phyloP scores from a whole-genome alignment of 2,888 invertebrate species.

The Ischnura elegans region DNA sequence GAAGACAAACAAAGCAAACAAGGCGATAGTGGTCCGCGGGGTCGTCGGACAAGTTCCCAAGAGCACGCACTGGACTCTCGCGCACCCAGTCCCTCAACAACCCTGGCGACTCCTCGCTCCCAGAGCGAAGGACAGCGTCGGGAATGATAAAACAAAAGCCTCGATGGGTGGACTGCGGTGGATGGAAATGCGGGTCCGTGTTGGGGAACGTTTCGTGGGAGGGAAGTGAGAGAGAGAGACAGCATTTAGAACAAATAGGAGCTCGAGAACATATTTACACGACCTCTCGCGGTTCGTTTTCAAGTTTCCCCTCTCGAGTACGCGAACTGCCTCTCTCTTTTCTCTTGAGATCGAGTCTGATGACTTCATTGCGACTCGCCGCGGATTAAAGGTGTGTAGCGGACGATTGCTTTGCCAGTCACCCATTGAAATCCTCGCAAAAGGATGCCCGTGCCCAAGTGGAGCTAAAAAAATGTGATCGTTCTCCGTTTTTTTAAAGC shows the following conservation, averaged over 20 bases:
- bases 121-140: neutral
- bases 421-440: no score
- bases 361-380: neutral
- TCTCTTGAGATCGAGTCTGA: neutral
- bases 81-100: no score
- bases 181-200: neutral
- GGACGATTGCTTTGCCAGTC: no score
- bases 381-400: no score
- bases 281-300: neutral
- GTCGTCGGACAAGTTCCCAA: neutral
- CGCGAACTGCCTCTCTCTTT: neutral
- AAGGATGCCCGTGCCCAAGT: no score
- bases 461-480: no score
- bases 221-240: neutral
- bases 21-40: neutral
- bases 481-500: no score
- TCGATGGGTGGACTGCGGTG: neutral
- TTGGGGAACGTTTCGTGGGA: neutral
- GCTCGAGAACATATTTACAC: neutral
- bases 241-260: conserved; percentile 28
- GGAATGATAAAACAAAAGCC: neutral
- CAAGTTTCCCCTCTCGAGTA: neutral
- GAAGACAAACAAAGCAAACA: neutral
- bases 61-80: neutral
- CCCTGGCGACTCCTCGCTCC: neutral